phyloP scores from a whole-genome alignment of 1,140 invertebrate species.

The Drosophila ogumai region DNA sequence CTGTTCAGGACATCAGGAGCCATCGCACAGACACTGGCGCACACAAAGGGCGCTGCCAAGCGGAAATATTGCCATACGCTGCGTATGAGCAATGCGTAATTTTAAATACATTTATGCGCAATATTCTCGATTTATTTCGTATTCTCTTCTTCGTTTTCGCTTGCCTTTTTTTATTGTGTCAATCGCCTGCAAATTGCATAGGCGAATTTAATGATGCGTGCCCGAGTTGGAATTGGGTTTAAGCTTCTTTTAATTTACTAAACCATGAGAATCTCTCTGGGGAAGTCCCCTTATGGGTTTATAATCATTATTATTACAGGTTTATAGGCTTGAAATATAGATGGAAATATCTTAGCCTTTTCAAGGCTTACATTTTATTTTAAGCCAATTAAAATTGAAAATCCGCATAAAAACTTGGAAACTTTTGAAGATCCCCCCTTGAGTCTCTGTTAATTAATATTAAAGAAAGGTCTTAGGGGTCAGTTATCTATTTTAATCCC shows the following conservation, averaged over 20 bases:
- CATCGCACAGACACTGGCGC: slow-evolving; percentile 12
- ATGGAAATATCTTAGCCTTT: background rate
- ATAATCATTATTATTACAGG: background rate
- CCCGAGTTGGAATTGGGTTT: slow-evolving; percentile 15
- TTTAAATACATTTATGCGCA: slow-evolving; percentile 81
- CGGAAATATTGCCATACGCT: slow-evolving; percentile 79
- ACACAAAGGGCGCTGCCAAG: slow-evolving; percentile 65
- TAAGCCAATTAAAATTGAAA: slow-evolving; percentile 1
- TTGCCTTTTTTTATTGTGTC: slow-evolving; percentile 42
- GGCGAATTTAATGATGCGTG: slow-evolving; percentile 51
- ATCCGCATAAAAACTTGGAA: background rate
- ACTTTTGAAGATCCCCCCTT: background rate
- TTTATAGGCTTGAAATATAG: background rate
- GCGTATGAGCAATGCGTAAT: slow-evolving; percentile 82
- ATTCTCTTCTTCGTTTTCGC: slow-evolving; percentile 8
- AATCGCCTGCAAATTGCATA: slow-evolving; percentile 58
- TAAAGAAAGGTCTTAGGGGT: slow-evolving; percentile 12
- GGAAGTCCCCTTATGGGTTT: background rate
- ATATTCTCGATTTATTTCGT: slow-evolving; percentile 71
- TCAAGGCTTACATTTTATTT: background rate
- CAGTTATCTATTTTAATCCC: slow-evolving; percentile 15
- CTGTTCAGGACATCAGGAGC: slow-evolving; percentile 14
- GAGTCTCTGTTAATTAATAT: slow-evolving; percentile 16
- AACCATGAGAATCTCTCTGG: background rate
- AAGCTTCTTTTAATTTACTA: slow-evolving; percentile 14